Evolutionary conservation across 2,113 vertebrate genomes (phyloP), one percentile per base, ranked within the genome.

Genomic region (Stigmatopora nigra): DNA sequence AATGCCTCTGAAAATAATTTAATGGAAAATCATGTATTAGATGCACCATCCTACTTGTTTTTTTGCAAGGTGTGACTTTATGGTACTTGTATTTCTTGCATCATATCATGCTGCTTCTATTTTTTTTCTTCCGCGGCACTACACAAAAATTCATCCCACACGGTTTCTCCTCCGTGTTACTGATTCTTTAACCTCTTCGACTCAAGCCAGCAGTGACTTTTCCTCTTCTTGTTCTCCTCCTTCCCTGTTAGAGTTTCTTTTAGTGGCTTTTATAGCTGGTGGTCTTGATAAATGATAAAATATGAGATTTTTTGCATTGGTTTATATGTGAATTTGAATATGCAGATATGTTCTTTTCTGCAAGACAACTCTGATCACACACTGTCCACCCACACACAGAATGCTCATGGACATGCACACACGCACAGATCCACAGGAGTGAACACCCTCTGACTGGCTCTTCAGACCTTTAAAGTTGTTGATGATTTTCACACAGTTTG

Each of bases 101-200:
- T 60, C 47, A 20, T 48, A 55, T 56, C 8, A 13, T 75, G 61
- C 71, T 77, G 75, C 73, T 80, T 76, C 75, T 70, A 77, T 63
- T 83, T 84, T 84, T 80, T 83, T 31, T 31, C 25, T 31, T 31
- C 25, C 86, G 86, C 84, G 80, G 82, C 82, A 85, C 82, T 80
- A 52, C 62, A 52, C 72, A 79, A 35, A 79, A 76, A 83, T 76
- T 76, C 86, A 84, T 64, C 83, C 83, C 83, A 86, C 83, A 85
- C 85, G 82, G 51, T 70, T 67, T 78, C 73, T 83, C 77, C 70
- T 77, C 49, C 77, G 68, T 70, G 71, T 75, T 71, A 72, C 75
- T 76, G 68, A 63, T 64, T 79, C 73, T 67, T 59, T 74, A 8
- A 64, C 47, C 75, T 71, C 68, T 71, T 55, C 61, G 36, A 53